Evolutionary conservation across 2,888 invertebrate genomes (phyloP).

Genomic region (Torymus auratus): DNA sequence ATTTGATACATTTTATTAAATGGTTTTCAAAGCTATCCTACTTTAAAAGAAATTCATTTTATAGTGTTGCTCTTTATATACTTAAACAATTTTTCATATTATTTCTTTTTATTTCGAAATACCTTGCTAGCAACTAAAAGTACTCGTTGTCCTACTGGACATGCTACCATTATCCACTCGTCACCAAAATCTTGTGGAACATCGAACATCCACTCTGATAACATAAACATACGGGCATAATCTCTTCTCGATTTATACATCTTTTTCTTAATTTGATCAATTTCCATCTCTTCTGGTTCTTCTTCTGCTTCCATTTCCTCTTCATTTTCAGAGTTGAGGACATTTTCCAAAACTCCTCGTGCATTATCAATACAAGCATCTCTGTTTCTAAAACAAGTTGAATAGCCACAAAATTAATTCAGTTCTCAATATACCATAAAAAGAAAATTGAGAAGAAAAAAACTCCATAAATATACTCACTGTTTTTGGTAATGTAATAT

Average conservation of each 20-base stretch:
- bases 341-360: constrained; percentile 78
- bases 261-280: constrained; percentile 56
- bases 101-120: not conserved
- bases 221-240: constrained; percentile 83
- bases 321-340: constrained; percentile 64
- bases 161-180: constrained; percentile 86
- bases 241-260: constrained; percentile 59
- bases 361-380: constrained; percentile 68
- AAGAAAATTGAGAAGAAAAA: too few species aligned
- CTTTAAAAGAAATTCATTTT: constrained; percentile 27
- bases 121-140: constrained; percentile 88
- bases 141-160: constrained; percentile 89
- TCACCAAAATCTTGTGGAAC: constrained; percentile 86
- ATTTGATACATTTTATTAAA: constrained; percentile 17
- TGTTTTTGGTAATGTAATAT: constrained; percentile 71
- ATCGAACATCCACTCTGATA: constrained; percentile 95
- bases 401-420: not conserved
- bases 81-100: not conserved
- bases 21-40: not conserved
- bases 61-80: constrained; percentile 51
- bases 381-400: constrained; percentile 66
- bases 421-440: too few species aligned
- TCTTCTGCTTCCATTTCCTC: constrained; percentile 63
- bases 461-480: constrained; percentile 61
- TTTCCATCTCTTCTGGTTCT: constrained; percentile 60